Evolutionary conservation across 2,113 vertebrate species (phyloP).

Genomic region (Hyperopisus bebe): DNA sequence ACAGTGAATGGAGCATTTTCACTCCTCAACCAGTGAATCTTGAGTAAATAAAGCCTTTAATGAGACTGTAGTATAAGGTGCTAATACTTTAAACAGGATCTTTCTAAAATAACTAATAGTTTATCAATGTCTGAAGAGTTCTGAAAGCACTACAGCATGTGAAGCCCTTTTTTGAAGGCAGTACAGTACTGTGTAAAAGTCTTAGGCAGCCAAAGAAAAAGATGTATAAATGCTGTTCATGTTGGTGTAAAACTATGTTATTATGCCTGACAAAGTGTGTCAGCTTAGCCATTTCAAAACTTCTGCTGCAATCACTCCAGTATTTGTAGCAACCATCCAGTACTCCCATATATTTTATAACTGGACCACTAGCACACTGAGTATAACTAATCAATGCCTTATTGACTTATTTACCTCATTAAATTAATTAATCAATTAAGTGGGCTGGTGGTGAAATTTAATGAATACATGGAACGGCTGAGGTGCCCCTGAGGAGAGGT

Average conservation of each 20-base stretch:
- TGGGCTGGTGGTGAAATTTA: background rate
- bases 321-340: background rate
- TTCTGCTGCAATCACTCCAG: background rate
- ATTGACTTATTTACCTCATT: background rate
- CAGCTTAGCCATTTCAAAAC: background rate
- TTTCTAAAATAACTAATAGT: constrained; percentile 22
- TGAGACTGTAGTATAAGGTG: constrained; percentile 37
- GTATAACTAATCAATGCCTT: background rate
- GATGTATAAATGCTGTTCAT: background rate
- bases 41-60: constrained; percentile 43
- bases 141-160: background rate
- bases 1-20: constrained; percentile 47
- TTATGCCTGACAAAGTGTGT: background rate
- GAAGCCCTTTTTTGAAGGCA: background rate
- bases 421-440: background rate
- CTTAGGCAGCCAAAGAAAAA: too few species aligned
- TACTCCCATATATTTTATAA: background rate
- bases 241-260: background rate
- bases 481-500: background rate
- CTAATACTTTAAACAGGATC: constrained; percentile 41
- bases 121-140: constrained; percentile 20
- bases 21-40: constrained; percentile 45
- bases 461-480: background rate
- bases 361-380: background rate
- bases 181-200: background rate